Evolutionary conservation across 1,140 invertebrate genomes (phyloP).

Genomic region (Orussus abietinus): DNA sequence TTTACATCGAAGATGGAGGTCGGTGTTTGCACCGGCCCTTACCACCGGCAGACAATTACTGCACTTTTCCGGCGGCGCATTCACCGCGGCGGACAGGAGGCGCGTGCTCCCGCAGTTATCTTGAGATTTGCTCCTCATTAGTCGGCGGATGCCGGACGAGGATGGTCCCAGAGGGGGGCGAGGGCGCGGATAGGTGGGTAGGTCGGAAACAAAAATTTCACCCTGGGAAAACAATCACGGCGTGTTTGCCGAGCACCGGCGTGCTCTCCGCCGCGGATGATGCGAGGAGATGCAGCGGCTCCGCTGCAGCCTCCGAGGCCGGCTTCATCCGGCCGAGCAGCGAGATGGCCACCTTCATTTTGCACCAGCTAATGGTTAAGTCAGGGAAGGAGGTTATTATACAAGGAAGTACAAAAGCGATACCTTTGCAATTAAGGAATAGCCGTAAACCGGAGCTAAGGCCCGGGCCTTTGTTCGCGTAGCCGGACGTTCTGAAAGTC

Average conservation of each 20-base stretch:
- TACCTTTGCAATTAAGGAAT: conserved; percentile 39
- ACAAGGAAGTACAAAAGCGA: conserved; percentile 43
- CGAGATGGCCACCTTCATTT: conserved; percentile 33
- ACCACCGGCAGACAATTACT: conserved; percentile 19
- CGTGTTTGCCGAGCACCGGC: conserved; percentile 13
- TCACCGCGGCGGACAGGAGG: conserved; percentile 14
- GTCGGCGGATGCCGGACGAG: conserved; percentile 14
- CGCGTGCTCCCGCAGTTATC: conserved; percentile 32
- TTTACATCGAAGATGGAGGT: conserved; percentile 18
- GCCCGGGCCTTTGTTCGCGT: conserved; percentile 31
- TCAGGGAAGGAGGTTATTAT: conserved; percentile 38
- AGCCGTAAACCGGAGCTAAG: conserved; percentile 21
- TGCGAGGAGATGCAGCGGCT: too few relatives aligned
- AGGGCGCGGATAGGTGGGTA: conserved; percentile 2
- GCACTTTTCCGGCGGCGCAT: conserved; percentile 18
- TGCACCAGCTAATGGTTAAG: conserved; percentile 36
- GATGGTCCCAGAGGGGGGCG: conserved; percentile 8
- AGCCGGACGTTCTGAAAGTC: conserved; percentile 18
- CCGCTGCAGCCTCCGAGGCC: too few relatives aligned
- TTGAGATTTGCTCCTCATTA: conserved; percentile 41
- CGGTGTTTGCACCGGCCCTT: conserved; percentile 17
- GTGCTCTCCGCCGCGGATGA: too few relatives aligned
- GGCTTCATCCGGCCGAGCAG: too few relatives aligned
- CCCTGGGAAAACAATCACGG: conserved; percentile 22
- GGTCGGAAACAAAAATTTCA: conserved; percentile 13